phyloP scores from a whole-genome alignment of 2,113 vertebrate genomes.

The Rhagologus leucostigma region DNA sequence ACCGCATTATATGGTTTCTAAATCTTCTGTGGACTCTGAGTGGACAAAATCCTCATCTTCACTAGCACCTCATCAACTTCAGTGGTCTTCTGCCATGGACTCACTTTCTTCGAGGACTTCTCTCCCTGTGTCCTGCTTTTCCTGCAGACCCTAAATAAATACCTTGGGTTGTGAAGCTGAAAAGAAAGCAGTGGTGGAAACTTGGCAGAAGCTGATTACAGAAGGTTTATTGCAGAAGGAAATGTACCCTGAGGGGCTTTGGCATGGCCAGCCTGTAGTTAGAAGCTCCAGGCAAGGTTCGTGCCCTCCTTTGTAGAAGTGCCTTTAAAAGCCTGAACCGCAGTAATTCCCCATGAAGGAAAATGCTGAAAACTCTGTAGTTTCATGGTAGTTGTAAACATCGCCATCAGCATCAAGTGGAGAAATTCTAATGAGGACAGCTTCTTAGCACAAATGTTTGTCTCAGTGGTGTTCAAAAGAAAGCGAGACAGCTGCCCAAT shows the following conservation, averaged over 20 bases:
- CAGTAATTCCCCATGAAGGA: neutral
- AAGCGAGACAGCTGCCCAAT: conserved; percentile 7
- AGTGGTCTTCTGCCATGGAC: neutral
- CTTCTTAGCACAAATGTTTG: conserved; percentile 18
- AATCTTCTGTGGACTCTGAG: neutral
- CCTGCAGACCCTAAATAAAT: neutral
- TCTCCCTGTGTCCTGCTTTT: neutral
- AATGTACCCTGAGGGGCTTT: neutral
- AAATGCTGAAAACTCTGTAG: neutral
- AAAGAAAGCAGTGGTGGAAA: neutral
- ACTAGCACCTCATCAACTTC: neutral
- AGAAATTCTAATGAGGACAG: neutral
- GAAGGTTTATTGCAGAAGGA: neutral
- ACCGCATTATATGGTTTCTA: neutral
- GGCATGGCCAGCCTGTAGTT: neutral
- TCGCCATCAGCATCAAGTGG: neutral
- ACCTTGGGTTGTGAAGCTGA: neutral
- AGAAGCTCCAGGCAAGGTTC: neutral
- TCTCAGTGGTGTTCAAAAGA: neutral
- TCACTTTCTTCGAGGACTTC: neutral
- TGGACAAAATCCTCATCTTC: neutral
- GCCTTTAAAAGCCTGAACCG: neutral
- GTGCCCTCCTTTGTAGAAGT: neutral
- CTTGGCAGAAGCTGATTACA: neutral
- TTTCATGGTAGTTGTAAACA: neutral